Evolutionary conservation across 2,888 invertebrate genomes (phyloP).

Genomic region (Sinhomidia bicolor): DNA sequence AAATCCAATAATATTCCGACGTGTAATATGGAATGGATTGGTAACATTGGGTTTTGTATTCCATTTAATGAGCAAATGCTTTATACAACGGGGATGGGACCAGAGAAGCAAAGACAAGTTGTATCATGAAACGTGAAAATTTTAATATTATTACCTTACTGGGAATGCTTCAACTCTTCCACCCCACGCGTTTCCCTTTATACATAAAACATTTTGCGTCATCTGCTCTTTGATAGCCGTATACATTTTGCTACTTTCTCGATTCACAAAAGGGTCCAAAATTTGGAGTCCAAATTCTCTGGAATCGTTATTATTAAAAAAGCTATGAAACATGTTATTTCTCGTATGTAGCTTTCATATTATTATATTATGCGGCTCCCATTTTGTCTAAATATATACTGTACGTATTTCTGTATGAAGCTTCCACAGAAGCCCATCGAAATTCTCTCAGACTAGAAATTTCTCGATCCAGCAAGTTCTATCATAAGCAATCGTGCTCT

Average conservation of each 20-base stretch:
- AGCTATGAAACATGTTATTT: not conserved
- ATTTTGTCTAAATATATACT: not conserved
- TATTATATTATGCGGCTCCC: not conserved
- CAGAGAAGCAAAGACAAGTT: not conserved
- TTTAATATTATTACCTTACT: slow-evolving; percentile 10
- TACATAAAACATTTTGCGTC: slow-evolving; percentile 51
- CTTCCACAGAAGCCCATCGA: not conserved
- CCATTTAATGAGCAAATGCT: not conserved
- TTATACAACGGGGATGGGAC: not conserved
- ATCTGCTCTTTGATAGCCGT: slow-evolving; percentile 34
- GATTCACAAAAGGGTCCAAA: not conserved
- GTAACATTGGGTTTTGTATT: not conserved
- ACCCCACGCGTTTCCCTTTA: slow-evolving; percentile 5
- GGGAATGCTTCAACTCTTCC: slow-evolving; percentile 6
- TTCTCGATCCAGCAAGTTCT: slow-evolving; percentile 41
- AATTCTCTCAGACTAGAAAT: slow-evolving; percentile 33
- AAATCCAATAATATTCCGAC: slow-evolving; percentile 50
- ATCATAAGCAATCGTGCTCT: slow-evolving; percentile 22
- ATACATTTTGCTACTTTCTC: not conserved
- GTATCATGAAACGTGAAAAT: not conserved
- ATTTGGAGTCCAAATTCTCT: too few relatives aligned
- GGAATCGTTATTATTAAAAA: not conserved
- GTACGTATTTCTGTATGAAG: not conserved
- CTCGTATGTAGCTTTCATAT: not conserved
- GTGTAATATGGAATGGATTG: not conserved